Base-by-base conservation (phyloP, 1,140 invertebrate species). In the Drusus annulatus region DNA sequence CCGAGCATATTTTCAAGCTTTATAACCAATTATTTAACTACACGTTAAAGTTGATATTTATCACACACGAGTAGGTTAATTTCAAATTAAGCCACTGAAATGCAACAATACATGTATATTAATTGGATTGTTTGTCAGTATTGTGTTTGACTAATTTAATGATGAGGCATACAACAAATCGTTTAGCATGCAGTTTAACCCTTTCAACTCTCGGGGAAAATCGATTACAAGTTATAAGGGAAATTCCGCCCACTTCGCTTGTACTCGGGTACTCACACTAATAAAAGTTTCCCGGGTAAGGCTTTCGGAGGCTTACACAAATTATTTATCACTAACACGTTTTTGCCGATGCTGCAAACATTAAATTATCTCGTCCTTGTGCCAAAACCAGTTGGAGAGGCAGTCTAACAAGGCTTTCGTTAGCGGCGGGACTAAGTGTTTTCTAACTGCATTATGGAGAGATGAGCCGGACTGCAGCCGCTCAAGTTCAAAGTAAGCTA, bases 261-360 rank as follows among this genome's bases (percentile, higher is more conserved):
- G 19, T 21, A n/a, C 10, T 17, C 56, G 19, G 36, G 36, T 45
- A 45, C 36, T 45, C 36, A 13, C 36, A 13, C 36, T 45, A 45
- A 60, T 19, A 60, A 21, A 17, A 60, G 16, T 60, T 60, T 23
- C 13, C 56, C 56, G 56, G 19, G 19, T 7, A 60, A 19, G 19
- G 56, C 17, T 60, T 60, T 19, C 5, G 8, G 7, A 60, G 56
- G 56, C 56, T 60, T 60, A 60, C 23, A 60, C 56, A 60, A 60
- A 19, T 60, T 60, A 60, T 60, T 60, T 60, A 60, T 60, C 56
- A 17, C 56, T 23, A 7, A 23, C 56, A 60, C 56, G n/a, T 17
- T 60, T 60, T 60, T 60, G 56, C 56, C 17, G 56, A 60, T 17
- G 56, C 56, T 60, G 56, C 56, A 17, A 60, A 60, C 56, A 60